Evolutionary conservation across 2,888 invertebrate genomes (phyloP).

Genomic region (Antitype chi): DNA sequence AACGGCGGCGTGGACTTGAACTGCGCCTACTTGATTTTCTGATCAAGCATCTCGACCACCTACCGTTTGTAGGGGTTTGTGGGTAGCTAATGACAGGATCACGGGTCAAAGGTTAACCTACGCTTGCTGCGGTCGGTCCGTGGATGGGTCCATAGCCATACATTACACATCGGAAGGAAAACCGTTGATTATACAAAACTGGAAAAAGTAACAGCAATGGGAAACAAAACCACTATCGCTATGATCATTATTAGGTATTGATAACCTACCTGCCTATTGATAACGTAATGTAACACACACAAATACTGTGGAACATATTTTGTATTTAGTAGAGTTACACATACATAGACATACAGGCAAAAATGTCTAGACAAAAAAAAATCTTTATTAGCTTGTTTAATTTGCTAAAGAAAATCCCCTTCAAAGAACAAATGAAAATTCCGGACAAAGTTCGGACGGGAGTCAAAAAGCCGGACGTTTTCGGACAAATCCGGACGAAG

Average conservation of each 20-base stretch:
- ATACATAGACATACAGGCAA: too few species aligned
- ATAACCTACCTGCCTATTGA: too few species aligned
- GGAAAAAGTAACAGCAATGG: not conserved
- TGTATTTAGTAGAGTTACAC: not conserved
- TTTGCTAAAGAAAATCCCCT: too few species aligned
- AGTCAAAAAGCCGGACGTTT: too few species aligned
- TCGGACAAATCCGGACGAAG: too few species aligned
- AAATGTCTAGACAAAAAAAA: too few species aligned
- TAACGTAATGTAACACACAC: too few species aligned
- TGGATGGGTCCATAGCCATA: not conserved
- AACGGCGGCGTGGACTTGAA: too few species aligned
- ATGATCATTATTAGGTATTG: not conserved
- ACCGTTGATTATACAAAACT: not conserved
- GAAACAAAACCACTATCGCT: not conserved
- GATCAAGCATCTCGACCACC: not conserved
- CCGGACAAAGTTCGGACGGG: too few species aligned
- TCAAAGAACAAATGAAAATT: too few species aligned
- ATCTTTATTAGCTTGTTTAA: too few species aligned
- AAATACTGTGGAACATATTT: not conserved
- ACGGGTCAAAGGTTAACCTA: not conserved
- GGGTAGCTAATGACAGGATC: not conserved
- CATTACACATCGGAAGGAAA: conserved; percentile 4
- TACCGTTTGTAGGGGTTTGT: not conserved
- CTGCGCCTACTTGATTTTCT: too few species aligned
- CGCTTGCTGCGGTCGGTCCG: not conserved